A percentile compares a stretch with the other conserved stretches of the same genome.
phyloP scores from a whole-genome alignment of 2,888 invertebrate genomes.

The Unio delphinus region DNA sequence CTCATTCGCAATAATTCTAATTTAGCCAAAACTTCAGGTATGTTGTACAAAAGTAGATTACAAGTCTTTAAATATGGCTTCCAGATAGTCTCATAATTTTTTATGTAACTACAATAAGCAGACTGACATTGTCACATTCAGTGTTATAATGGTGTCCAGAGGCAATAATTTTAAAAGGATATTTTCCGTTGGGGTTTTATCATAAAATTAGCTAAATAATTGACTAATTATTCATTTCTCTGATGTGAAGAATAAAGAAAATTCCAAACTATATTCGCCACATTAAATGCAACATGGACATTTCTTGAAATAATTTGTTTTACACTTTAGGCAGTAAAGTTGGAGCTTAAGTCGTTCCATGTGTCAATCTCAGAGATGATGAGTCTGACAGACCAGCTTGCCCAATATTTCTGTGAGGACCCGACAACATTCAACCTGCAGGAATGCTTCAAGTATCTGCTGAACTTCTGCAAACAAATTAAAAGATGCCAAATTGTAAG shows the following conservation, averaged over 20 bases:
- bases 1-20: no score
- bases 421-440: conserved; percentile 57
- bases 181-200: not conserved
- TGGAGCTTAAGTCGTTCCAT: conserved; percentile 54
- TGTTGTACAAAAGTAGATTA: no score
- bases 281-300: not conserved
- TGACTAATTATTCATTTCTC: not conserved
- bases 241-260: no score
- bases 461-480: conserved; percentile 54
- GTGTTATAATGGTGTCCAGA: no score
- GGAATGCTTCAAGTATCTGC: conserved; percentile 48
- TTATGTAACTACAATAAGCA: no score
- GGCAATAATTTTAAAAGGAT: no score
- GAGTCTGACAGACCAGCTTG: conserved; percentile 51
- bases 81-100: no score
- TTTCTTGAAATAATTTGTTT: not conserved
- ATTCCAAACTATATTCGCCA: no score
- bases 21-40: no score
- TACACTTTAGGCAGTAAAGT: conserved; percentile 49
- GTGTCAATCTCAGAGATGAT: conserved; percentile 49
- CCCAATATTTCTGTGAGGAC: conserved; percentile 64
- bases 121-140: no score
- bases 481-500: conserved; percentile 49
- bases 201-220: not conserved
- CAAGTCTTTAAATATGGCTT: no score